Evolutionary conservation across 2,888 invertebrate species (phyloP).

Genomic region (Agrotis segetum): DNA sequence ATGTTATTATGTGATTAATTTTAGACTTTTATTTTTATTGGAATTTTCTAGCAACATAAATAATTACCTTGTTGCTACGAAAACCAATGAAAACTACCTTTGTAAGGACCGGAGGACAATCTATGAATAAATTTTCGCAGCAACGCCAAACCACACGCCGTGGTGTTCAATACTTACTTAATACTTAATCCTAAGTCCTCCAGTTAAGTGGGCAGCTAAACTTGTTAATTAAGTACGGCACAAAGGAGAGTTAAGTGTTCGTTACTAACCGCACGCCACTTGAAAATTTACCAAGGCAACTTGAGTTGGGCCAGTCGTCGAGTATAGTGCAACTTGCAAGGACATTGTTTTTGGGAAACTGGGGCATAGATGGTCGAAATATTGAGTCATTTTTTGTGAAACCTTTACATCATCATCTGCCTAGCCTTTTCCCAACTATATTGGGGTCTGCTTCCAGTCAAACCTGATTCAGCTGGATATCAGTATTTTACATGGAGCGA

Average conservation of each 20-base stretch:
- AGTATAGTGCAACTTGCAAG: conserved; percentile 24
- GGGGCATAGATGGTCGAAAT: neutral
- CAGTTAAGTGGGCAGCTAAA: conserved; percentile 60
- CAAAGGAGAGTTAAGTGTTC: conserved; percentile 66
- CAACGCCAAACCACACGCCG: conserved; percentile 26
- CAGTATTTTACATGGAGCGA: too few species aligned
- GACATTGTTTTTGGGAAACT: conserved; percentile 18
- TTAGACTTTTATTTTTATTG: too few species aligned
- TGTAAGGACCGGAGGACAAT: neutral
- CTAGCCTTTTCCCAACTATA: too few species aligned
- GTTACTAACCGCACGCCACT: conserved; percentile 61
- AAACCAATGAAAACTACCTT: neutral
- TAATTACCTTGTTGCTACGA: neutral
- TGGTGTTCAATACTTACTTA: conserved; percentile 55
- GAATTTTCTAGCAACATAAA: neutral
- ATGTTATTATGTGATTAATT: too few species aligned
- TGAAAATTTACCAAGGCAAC: conserved; percentile 60
- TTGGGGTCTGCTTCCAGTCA: too few species aligned
- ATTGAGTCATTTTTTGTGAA: neutral
- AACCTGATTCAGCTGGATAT: too few species aligned
- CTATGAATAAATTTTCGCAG: conserved; percentile 34
- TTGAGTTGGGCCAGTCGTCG: conserved; percentile 40
- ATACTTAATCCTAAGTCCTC: conserved; percentile 49
- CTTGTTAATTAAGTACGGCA: conserved; percentile 68
- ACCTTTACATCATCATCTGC: too few species aligned